Conservation (phyloP, 2,888 invertebrate species). For the Diachrysia chrysitis region DNA sequence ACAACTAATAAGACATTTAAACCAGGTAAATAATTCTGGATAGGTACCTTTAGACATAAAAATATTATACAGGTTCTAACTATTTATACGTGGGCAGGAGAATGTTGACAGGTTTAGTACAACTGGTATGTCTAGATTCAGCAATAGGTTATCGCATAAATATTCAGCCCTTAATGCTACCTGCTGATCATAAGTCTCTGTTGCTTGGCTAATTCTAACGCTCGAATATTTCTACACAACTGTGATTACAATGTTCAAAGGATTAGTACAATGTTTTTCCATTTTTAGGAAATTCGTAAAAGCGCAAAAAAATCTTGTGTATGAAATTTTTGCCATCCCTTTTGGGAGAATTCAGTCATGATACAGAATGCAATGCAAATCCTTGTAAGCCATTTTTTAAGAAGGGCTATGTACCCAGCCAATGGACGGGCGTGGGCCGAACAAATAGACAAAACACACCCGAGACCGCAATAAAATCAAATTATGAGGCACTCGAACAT, state of each 20-base stretch:
- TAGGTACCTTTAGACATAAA: background rate
- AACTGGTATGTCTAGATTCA: background rate
- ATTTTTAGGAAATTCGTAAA: no score
- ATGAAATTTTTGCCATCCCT: background rate
- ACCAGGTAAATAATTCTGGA: background rate
- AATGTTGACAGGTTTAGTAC: background rate
- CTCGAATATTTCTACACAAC: background rate
- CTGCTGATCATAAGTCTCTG: background rate
- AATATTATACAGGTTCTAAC: conserved; percentile 4
- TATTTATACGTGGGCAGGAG: background rate
- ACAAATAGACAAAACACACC: conserved; percentile 20
- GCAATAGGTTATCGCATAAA: conserved; percentile 4
- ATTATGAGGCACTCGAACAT: conserved; percentile 29
- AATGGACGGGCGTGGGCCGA: conserved; percentile 36
- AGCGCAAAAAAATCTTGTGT: background rate
- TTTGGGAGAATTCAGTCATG: background rate
- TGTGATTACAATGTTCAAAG: background rate
- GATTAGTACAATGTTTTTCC: background rate
- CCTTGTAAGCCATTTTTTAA: background rate
- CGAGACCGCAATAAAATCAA: conserved; percentile 31
- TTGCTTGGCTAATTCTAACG: background rate
- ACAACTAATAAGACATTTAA: background rate
- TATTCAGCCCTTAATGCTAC: conserved; percentile 4
- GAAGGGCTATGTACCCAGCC: background rate
- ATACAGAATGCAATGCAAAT: background rate